Conservation (phyloP, 2,888 invertebrate genomes). For the Mesoligia furuncula region DNA sequence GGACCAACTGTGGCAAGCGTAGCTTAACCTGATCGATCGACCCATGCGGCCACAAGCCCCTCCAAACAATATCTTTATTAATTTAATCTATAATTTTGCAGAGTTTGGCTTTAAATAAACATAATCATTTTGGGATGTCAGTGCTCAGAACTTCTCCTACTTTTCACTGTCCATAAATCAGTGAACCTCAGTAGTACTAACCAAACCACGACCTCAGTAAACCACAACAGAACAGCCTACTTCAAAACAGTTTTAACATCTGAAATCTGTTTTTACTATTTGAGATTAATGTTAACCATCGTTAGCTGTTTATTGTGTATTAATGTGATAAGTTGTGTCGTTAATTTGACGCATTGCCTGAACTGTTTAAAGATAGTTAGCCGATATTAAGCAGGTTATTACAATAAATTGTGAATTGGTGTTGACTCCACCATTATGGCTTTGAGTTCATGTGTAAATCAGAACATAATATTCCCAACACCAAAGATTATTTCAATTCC, state of each 20-base stretch:
- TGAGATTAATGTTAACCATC: constrained; percentile 68
- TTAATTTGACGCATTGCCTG: not conserved
- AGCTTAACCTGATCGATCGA: no score
- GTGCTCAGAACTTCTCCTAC: not conserved
- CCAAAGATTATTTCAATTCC: not conserved
- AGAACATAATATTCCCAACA: not conserved
- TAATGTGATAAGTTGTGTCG: not conserved
- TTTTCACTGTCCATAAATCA: not conserved
- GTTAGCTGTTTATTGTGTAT: not conserved
- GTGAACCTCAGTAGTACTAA: not conserved
- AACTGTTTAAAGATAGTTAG: constrained; percentile 19
- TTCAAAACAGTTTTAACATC: constrained; percentile 20
- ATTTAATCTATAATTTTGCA: no score
- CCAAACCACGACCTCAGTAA: not conserved
- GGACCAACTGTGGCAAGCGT: no score
- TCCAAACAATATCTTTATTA: no score
- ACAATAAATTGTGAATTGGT: not conserved
- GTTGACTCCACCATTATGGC: not conserved
- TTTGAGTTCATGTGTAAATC: not conserved
- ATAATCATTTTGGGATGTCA: not conserved
- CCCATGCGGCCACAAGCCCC: no score
- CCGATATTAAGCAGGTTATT: not conserved
- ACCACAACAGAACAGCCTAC: not conserved
- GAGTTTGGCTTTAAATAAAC: not conserved
- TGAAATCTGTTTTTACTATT: constrained; percentile 24